Evolutionary conservation across 1,140 invertebrate species (phyloP).

Genomic region (Drosophila sechellia): DNA sequence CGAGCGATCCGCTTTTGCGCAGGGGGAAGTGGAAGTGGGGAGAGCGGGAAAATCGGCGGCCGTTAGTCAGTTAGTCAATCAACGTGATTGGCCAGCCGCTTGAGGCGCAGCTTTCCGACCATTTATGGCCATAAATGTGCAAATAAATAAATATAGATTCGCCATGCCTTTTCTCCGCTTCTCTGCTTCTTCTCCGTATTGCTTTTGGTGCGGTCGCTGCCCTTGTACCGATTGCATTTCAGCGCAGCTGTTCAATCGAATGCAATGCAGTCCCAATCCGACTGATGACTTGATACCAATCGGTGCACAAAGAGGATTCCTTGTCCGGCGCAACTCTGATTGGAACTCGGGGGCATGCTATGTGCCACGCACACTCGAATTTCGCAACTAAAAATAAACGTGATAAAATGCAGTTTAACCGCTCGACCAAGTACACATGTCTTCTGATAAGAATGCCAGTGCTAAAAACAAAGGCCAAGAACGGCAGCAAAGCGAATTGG

Average conservation of each 20-base stretch:
- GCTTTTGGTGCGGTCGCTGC: constrained; percentile 70
- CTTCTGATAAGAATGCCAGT: constrained; percentile 32
- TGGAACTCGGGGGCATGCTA: constrained; percentile 7
- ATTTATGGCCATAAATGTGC: constrained; percentile 66
- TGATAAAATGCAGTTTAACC: constrained; percentile 76
- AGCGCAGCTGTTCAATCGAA: constrained; percentile 27
- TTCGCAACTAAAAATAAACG: constrained; percentile 80
- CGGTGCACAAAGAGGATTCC: constrained; percentile 39
- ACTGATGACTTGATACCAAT: constrained; percentile 22
- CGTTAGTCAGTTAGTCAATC: constrained; percentile 57
- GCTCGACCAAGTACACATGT: constrained; percentile 30
- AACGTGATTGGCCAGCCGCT: constrained; percentile 39
- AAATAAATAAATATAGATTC: constrained; percentile 42
- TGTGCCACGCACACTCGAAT: constrained; percentile 45
- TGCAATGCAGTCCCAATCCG: constrained; percentile 4
- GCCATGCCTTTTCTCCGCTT: constrained; percentile 25
- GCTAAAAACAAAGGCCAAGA: constrained; percentile 28
- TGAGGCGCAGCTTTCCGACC: constrained; percentile 64
- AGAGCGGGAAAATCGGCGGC: constrained; percentile 7
- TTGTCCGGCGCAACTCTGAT: constrained; percentile 21
- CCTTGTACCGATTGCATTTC: constrained; percentile 68
- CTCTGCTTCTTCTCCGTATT: constrained; percentile 12
- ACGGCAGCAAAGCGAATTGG: constrained; percentile 43
- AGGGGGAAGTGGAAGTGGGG: constrained; percentile 1
- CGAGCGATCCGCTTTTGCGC: not conserved